phyloP scores from a whole-genome alignment of 2,113 vertebrate genomes.

The Oenanthe oenanthe region DNA sequence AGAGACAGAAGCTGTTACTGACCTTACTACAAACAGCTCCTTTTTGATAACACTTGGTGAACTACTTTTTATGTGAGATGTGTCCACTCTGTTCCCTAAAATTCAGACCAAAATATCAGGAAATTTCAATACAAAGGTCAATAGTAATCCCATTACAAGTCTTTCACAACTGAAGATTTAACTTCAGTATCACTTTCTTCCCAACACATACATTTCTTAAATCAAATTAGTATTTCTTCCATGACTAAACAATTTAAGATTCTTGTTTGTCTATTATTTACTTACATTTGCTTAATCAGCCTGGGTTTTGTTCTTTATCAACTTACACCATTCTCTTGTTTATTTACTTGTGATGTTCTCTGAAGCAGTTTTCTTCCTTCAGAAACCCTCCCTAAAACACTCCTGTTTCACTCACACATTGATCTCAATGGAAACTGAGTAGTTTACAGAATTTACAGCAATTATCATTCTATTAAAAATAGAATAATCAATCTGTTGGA shows the following conservation, averaged over 20 bases:
- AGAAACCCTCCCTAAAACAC: not conserved
- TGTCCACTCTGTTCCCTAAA: not conserved
- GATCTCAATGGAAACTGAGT: not conserved
- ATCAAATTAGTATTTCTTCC: not conserved
- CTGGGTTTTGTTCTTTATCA: not conserved
- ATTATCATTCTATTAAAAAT: not conserved
- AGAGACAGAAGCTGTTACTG: not conserved
- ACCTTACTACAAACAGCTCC: not conserved
- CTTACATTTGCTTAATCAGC: not conserved
- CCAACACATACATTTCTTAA: not conserved
- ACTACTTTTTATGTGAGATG: not conserved
- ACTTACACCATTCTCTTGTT: not conserved
- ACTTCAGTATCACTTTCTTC: not conserved
- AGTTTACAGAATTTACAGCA: not conserved
- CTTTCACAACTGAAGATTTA: not conserved
- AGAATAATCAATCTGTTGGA: not conserved
- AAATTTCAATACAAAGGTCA: not conserved
- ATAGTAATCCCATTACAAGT: not conserved
- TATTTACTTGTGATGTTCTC: not conserved
- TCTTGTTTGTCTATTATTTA: not conserved
- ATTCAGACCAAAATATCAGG: not conserved
- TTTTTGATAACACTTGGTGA: not conserved
- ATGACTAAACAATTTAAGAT: not conserved
- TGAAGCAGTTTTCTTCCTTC: not conserved
- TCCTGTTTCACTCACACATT: not conserved